Evolutionary conservation across 2,113 vertebrate species (phyloP).

Genomic region (Phylloscopus whistleri): DNA sequence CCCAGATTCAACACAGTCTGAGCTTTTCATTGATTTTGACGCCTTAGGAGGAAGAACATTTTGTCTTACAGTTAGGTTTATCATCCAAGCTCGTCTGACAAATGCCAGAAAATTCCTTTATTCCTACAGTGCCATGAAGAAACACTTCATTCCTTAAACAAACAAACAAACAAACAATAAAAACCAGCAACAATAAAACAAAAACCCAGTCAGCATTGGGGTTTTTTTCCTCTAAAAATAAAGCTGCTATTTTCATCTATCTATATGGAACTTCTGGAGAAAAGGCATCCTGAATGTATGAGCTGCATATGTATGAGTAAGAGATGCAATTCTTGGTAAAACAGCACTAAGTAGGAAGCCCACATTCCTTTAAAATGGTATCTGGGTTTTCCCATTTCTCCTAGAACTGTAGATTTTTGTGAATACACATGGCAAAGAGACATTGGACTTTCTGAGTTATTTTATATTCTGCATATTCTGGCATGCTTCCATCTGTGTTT

Average conservation of each 20-base stretch:
- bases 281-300: rapidly evolving
- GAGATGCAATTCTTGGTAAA: background rate
- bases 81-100: background rate
- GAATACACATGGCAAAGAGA: background rate
- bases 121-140: background rate
- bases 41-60: background rate
- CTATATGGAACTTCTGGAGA: background rate
- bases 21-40: background rate
- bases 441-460: background rate
- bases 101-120: background rate
- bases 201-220: background rate
- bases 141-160: background rate
- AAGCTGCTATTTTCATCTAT: background rate
- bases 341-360: background rate
- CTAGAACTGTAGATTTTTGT: background rate
- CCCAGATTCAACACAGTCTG: background rate
- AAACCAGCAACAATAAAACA: no score
- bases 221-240: background rate
- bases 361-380: background rate
- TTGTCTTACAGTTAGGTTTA: background rate
- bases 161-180: no score
- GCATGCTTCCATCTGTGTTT: background rate
- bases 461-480: background rate
- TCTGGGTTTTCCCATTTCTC: background rate
- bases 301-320: no score